Base-by-base conservation (phyloP, 2,113 vertebrate genomes). In the Mormyrus lacerda region DNA sequence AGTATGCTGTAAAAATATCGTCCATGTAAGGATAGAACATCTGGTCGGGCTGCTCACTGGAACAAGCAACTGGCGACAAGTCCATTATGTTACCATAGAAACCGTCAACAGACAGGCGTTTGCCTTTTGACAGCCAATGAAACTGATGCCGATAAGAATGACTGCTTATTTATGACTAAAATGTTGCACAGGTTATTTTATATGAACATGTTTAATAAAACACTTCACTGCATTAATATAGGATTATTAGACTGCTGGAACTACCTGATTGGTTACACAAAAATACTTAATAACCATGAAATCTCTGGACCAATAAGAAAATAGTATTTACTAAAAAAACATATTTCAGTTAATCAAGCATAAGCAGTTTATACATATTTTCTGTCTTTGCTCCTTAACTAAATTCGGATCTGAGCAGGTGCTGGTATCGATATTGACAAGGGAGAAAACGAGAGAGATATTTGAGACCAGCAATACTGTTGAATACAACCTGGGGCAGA, bases 371-470 rank as follows among this genome's bases (percentile, higher is more conserved):
- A 17, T 35, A 45, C 84, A 89, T 87, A 91, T 91, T 85, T 79
- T 89, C 15, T 53, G 48, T 42, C 50, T 92, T 89, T 92, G 85
- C 85, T 89, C 89, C 86, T 90, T 73, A 82, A 90, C 90, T 91
- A 90, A 82, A 91, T 88, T 91, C 88, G 84, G 90, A 89, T 61
- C 85, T 79, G 76, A 69, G 73, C 89, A 88, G 84, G 73, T 87
- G 27, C 91, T 89, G 89, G 35, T 15, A 93, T 93, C 91, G 90
- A 89, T 93, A 94, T 94, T 93, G 95, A 96, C 94, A 94, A 91
- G 93, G 92, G 92, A 93, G 95, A 92, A 94, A 95, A 95, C 93
- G 94, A 95, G 93, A 90, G 93, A 94, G 94, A 93, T 93, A 94
- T 91, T 93, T 90, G 90, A 93, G 94, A 95, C 89, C 89, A 91